These are phyloP conservation scores for Percina caprodes DNA, from an alignment of 2,113 vertebrate genomes.

Conservation along the genomic window DNA sequence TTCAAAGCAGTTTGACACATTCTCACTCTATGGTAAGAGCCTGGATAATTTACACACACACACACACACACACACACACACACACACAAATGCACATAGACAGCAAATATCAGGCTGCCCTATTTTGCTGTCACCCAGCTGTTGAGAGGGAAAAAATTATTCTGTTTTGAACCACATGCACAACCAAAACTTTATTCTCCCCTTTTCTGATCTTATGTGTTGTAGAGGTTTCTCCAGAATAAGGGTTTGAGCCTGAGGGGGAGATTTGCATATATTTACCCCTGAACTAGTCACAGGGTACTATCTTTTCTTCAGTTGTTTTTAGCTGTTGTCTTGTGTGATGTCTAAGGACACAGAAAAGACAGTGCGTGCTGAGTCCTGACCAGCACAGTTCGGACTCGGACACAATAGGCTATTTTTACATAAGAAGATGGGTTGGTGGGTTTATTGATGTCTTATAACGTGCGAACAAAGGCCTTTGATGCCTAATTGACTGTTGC, in stretches of 20 bases:
- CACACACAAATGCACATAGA: background rate
- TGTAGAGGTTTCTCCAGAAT: background rate
- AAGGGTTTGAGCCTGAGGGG: background rate
- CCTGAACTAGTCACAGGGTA: slow-evolving; percentile 10
- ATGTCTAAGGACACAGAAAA: slow-evolving; percentile 22
- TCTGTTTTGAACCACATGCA: background rate
- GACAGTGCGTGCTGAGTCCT: slow-evolving; percentile 11
- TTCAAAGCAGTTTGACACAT: slow-evolving; percentile 40
- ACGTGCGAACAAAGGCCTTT: background rate
- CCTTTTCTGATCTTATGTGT: background rate
- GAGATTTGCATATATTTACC: slow-evolving; percentile 35
- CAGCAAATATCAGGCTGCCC: slow-evolving; percentile 27
- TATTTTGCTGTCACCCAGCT: background rate
- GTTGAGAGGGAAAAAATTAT: background rate
- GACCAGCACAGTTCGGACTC: background rate
- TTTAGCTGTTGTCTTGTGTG: background rate
- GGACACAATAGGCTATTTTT: slow-evolving; percentile 32
- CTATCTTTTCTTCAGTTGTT: background rate
- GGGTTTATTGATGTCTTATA: slow-evolving; percentile 4
- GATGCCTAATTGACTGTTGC: background rate
- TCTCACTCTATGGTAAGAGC: slow-evolving; percentile 10
- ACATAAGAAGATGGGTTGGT: slow-evolving; percentile 29
- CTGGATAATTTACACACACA: background rate
- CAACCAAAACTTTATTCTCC: background rate
- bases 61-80: slow-evolving; percentile 14